Evolutionary conservation across 2,113 vertebrate species (phyloP), one percentile per base, ranked within the genome.

Genomic region (Cairina moschata): DNA sequence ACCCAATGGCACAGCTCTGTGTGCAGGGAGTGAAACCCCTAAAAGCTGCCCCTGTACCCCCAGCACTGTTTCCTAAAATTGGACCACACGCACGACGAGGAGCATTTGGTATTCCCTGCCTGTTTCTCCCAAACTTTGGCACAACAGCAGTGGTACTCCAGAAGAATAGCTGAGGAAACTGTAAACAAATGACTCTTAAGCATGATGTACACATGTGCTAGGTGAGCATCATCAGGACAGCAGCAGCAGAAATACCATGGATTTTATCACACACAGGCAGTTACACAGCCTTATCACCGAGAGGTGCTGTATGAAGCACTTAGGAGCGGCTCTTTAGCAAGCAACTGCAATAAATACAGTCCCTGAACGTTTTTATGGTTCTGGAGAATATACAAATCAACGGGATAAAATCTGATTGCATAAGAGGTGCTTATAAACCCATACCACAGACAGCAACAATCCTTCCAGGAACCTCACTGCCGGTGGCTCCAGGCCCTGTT

Each of bases 71-170:
- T n/a, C 58, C 38, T 15, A 8, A 56, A 68, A 50, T 23, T 11
- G 8, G 2, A 8, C 7, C 11, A 83, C 80, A 77, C 5, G 2
- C 4, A 6, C 36, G 28, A 65, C n/a, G 79, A 23, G 48, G 79
- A 68, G 7, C 22, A 5, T 73, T 66, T 40, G 23, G 15, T 46
- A 36, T 69, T 90, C 14, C 7, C 25, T n/a, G 38, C 15, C 11
- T 55, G 31, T 42, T 87, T 11, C 56, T 60, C 26, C 52, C 25
- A 13, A 77, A 9, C 9, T 86, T 50, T 55, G 52, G 18, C 36
- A 29, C 0, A 2, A 76, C 0, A 26, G 26, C 6, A 38, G 21
- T 8, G 72, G 40, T 72, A 0, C 0, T 1, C 9, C 8, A 50
- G 52, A 84, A 63, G n/a, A 59, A n/a, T 21, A n/a, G 72, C n/a